A percentile compares a stretch with the other conserved stretches of the same genome.
phyloP scores from a whole-genome alignment of 1,140 invertebrate genomes.

The Bemisia tabaci region DNA sequence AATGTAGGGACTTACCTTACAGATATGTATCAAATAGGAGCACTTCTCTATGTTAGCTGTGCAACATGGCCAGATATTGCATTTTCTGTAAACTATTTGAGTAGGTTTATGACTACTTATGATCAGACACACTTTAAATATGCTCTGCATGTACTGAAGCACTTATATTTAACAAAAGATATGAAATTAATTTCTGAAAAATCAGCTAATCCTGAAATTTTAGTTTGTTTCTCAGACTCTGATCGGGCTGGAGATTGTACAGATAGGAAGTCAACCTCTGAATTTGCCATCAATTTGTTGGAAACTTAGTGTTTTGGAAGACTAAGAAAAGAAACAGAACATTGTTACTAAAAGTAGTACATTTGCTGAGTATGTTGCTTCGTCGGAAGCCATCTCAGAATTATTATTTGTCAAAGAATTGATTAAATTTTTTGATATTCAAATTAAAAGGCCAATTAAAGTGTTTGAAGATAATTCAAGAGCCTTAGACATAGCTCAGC shows the following conservation, averaged over 20 bases:
- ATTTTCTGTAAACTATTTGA: conserved; percentile 5
- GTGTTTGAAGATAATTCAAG: conserved; percentile 5
- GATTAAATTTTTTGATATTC: background rate
- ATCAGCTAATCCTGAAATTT: background rate
- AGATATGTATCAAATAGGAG: conserved; percentile 2
- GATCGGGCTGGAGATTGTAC: conserved; percentile 28
- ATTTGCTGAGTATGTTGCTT: conserved; percentile 22
- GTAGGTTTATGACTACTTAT: background rate
- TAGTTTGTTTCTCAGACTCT: conserved; percentile 26
- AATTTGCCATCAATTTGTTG: conserved; percentile 26
- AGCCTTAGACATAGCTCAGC: background rate
- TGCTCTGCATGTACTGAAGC: conserved; percentile 1
- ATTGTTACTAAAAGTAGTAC: conserved; percentile 21
- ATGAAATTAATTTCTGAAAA: background rate
- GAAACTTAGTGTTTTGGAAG: conserved; percentile 23
- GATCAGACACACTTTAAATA: background rate
- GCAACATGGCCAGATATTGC: conserved; percentile 1
- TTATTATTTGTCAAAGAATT: conserved; percentile 9
- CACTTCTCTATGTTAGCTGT: background rate
- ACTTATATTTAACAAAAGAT: conserved; percentile 1
- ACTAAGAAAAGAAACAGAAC: conserved; percentile 19
- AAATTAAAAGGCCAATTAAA: too few relatives aligned
- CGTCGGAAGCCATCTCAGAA: conserved; percentile 19
- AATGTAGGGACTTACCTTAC: background rate
- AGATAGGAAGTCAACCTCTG: conserved; percentile 30